phyloP scores from a whole-genome alignment of 2,888 invertebrate species.

The Drosophila birchii region DNA sequence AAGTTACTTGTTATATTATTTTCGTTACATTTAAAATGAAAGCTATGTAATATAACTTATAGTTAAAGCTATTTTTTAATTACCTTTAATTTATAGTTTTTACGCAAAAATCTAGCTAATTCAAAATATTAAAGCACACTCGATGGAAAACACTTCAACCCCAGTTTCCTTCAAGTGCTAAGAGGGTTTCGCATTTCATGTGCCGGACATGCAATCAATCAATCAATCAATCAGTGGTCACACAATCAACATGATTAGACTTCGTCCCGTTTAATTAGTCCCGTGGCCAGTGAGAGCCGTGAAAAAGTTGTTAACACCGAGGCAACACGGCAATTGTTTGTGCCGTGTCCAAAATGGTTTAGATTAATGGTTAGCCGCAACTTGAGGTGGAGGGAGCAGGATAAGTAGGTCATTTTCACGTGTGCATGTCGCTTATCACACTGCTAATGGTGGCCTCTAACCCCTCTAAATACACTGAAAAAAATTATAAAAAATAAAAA shows the following conservation, averaged over 20 bases:
- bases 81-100: neutral
- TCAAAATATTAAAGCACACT: neutral
- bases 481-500: neutral
- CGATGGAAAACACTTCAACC: neutral
- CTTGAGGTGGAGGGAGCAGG: constrained; percentile 8
- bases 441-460: constrained; percentile 6
- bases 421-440: constrained; percentile 54
- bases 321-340: constrained; percentile 52
- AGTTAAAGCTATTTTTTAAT: neutral
- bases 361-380: constrained; percentile 59
- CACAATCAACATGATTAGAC: constrained; percentile 81
- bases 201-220: constrained; percentile 45
- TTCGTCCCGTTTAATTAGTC: constrained; percentile 79
- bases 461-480: neutral
- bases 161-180: neutral
- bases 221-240: constrained; percentile 74
- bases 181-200: constrained; percentile 15
- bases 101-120: neutral
- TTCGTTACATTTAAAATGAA: neutral
- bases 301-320: constrained; percentile 68
- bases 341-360: constrained; percentile 50
- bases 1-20: neutral
- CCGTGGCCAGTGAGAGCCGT: constrained; percentile 40
- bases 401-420: constrained; percentile 48
- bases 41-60: neutral